Evolutionary conservation across 2,797 vertebrate species (phyloP).

Genomic region (Periparus ater): DNA sequence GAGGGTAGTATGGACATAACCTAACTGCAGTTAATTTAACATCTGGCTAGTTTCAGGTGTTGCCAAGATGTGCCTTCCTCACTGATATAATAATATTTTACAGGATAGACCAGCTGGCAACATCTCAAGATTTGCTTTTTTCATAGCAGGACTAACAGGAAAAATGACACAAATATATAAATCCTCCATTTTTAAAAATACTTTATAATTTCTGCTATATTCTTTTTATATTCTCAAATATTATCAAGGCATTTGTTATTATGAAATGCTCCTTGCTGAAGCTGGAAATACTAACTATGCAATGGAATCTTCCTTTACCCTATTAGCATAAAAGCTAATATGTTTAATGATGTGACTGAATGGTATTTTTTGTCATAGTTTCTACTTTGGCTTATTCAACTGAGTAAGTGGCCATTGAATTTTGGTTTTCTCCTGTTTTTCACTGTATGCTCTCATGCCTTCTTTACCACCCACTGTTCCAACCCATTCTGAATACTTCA

Average conservation of each 20-base stretch:
- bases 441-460: background rate
- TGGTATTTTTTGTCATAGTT: background rate
- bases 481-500: background rate
- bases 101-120: conserved; percentile 35
- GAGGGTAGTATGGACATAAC: background rate
- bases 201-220: conserved; percentile 4
- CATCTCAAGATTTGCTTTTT: conserved; percentile 36
- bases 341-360: background rate
- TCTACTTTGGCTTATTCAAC: background rate
- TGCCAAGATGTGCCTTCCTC: conserved; percentile 12
- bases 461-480: background rate
- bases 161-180: conserved; percentile 3
- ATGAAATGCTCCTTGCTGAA: conserved; percentile 30
- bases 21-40: conserved; percentile 10
- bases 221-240: background rate
- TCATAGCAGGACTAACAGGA: background rate
- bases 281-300: background rate
- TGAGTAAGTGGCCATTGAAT: background rate
- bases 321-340: background rate
- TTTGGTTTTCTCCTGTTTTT: background rate
- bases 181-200: background rate
- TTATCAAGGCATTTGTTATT: background rate
- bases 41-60: conserved; percentile 37
- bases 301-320: background rate
- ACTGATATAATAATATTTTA: conserved; percentile 52